These are phyloP conservation scores for Protonibea diacanthus DNA, from an alignment of 2,797 vertebrate species.

Conservation along the genomic window DNA sequence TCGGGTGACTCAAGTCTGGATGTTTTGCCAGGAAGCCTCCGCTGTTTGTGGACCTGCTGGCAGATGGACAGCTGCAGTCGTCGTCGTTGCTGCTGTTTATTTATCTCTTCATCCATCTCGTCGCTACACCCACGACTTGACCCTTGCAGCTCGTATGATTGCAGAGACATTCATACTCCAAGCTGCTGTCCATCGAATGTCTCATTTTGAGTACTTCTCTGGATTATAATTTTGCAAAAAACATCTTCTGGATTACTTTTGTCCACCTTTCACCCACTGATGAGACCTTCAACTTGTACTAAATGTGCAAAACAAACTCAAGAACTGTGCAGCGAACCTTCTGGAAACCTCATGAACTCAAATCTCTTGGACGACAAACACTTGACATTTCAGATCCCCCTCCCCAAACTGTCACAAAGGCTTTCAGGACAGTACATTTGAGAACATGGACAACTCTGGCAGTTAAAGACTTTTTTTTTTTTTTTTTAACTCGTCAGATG, in stretches of 20 bases:
- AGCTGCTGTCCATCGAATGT: neutral
- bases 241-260: slow-evolving; percentile 42
- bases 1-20: slow-evolving; percentile 18
- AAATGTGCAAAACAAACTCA: neutral
- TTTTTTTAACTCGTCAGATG: neutral
- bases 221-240: slow-evolving; percentile 39
- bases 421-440: slow-evolving; percentile 31
- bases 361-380: neutral
- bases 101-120: slow-evolving; percentile 10
- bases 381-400: slow-evolving; percentile 1
- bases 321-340: neutral
- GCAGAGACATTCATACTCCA: neutral
- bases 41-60: slow-evolving; percentile 9
- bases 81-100: slow-evolving; percentile 14
- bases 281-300: neutral
- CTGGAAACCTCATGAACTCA: slow-evolving; percentile 7
- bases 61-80: slow-evolving; percentile 23
- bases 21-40: slow-evolving; percentile 8
- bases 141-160: neutral
- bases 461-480: slow-evolving; percentile 18
- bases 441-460: slow-evolving; percentile 27
- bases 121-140: slow-evolving; percentile 19
- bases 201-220: slow-evolving; percentile 9
- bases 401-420: neutral
- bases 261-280: neutral